These are phyloP conservation scores for Hozukius guyotensis DNA, from an alignment of 2,797 vertebrate species.

Conservation along the genomic window DNA sequence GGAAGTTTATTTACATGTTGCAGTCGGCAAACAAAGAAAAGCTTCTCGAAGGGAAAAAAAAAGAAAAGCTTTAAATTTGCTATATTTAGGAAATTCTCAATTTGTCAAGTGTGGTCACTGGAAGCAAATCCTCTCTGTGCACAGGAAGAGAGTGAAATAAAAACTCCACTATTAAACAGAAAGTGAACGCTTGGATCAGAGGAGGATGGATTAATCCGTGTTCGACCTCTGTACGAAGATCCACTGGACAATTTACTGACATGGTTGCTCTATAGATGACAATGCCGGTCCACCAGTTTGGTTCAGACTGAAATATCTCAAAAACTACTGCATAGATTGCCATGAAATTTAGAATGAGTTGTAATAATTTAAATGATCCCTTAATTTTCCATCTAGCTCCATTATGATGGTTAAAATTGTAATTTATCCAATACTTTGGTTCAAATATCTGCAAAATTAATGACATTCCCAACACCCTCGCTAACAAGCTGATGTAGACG, in stretches of 20 bases:
- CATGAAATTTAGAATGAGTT: neutral
- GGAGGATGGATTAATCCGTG: neutral
- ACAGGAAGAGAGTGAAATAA: neutral
- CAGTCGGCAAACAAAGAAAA: neutral
- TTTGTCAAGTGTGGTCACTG: neutral
- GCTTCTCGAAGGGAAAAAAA: neutral
- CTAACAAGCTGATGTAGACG: neutral
- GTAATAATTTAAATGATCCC: neutral
- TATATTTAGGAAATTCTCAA: neutral
- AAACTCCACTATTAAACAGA: neutral
- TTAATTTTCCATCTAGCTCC: neutral
- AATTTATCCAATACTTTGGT: neutral
- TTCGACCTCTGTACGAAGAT: neutral
- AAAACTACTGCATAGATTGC: too few relatives aligned
- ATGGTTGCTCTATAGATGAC: neutral
- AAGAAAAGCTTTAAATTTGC: neutral
- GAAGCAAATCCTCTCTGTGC: neutral
- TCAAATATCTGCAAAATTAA: neutral
- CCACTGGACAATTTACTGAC: neutral
- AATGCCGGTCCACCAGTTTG: neutral
- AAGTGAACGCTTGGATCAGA: neutral
- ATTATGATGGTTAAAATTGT: neutral
- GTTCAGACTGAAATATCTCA: neutral
- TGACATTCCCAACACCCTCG: neutral
- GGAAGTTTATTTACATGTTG: slow-evolving; percentile 11